Evolutionary conservation across 2,888 invertebrate genomes (phyloP).

Genomic region (Pachydiplax longipennis): DNA sequence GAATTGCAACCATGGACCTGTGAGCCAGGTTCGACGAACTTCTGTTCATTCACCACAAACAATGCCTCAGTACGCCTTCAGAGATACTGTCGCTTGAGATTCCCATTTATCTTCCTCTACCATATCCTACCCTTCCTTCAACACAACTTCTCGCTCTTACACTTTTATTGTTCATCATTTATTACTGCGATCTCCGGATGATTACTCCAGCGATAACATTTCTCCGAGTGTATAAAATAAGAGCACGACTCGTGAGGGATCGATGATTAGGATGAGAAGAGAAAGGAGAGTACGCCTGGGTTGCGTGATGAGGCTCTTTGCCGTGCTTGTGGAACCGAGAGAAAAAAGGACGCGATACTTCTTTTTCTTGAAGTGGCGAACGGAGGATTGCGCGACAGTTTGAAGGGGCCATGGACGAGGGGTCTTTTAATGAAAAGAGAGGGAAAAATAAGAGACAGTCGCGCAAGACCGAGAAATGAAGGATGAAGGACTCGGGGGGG

Average conservation of each 20-base stretch:
- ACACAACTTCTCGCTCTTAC: no score
- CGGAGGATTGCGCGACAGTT: background rate
- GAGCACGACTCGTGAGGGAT: background rate
- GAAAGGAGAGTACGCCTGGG: background rate
- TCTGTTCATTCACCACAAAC: no score
- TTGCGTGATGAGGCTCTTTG: background rate
- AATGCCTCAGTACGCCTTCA: no score
- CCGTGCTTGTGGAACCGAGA: background rate
- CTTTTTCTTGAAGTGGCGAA: background rate
- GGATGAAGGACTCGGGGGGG: background rate
- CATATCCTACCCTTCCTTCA: no score
- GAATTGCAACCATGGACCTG: no score
- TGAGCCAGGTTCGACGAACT: no score
- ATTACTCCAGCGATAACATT: no score
- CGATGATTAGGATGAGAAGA: background rate
- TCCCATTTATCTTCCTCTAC: no score
- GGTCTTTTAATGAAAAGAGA: background rate
- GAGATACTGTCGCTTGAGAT: no score
- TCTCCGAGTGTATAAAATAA: background rate
- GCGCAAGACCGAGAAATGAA: background rate
- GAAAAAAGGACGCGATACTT: background rate
- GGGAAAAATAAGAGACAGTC: background rate
- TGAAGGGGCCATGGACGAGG: background rate
- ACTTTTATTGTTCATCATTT: no score
- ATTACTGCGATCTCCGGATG: no score